These are phyloP conservation scores for Sitta europaea DNA, from an alignment of 2,113 vertebrate genomes.

Conservation along the genomic window DNA sequence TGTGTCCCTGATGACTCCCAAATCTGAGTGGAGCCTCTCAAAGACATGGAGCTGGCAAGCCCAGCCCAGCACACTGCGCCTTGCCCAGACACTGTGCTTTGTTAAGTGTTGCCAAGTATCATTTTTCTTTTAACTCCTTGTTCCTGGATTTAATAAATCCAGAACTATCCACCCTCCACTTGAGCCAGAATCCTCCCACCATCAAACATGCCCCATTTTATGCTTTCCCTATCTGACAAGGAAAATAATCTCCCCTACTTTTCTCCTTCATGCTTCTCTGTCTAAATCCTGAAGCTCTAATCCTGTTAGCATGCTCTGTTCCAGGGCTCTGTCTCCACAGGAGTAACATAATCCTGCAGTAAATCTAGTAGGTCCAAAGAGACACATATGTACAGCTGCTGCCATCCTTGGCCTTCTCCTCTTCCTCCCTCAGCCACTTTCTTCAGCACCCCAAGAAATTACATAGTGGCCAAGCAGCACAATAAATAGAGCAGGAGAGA, in stretches of 20 bases:
- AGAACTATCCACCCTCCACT: neutral
- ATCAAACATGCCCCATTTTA: slow-evolving; percentile 40
- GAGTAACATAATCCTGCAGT: slow-evolving; percentile 75
- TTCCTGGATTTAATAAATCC: slow-evolving; percentile 63
- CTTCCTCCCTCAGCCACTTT: neutral
- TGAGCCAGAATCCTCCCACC: neutral
- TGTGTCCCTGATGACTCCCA: neutral
- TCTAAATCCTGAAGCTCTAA: slow-evolving; percentile 76
- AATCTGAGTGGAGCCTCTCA: slow-evolving; percentile 29
- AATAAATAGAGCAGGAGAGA: slow-evolving; percentile 16
- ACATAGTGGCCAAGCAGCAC: slow-evolving; percentile 37
- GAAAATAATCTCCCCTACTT: slow-evolving; percentile 60
- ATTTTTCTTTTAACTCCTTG: slow-evolving; percentile 40
- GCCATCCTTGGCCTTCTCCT: slow-evolving; percentile 2
- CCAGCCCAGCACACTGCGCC: neutral
- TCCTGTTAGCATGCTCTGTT: slow-evolving; percentile 76
- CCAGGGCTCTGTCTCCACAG: slow-evolving; percentile 67
- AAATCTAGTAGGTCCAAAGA: slow-evolving; percentile 64
- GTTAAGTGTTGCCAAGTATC: neutral
- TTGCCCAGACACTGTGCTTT: neutral
- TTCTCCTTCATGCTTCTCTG: slow-evolving; percentile 69
- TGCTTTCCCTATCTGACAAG: slow-evolving; percentile 26
- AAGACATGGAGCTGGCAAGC: neutral
- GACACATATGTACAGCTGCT: neutral
- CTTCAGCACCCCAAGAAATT: neutral